Conservation (phyloP, 2,888 invertebrate genomes). For the Epinotia brunnichana region DNA sequence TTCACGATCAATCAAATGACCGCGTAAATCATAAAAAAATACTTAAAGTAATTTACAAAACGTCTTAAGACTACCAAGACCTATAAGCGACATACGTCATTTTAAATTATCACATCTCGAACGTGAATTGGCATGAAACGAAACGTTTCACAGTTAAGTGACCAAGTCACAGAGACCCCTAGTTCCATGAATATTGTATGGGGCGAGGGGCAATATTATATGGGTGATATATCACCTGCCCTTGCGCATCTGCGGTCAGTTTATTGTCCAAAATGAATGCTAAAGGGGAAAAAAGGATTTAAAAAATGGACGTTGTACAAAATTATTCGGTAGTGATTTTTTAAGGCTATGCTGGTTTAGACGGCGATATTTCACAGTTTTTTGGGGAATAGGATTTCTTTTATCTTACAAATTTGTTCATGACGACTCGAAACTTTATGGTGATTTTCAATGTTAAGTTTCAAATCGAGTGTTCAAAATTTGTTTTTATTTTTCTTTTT, state of each 20-base stretch:
- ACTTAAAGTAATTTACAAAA: slow-evolving; percentile 45
- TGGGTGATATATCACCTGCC: slow-evolving; percentile 63
- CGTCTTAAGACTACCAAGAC: slow-evolving; percentile 23
- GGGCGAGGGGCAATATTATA: not conserved
- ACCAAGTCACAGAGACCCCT: slow-evolving; percentile 29
- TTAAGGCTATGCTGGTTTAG: slow-evolving; percentile 12
- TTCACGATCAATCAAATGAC: slow-evolving; percentile 37
- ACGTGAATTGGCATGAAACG: slow-evolving; percentile 56
- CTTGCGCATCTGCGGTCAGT: slow-evolving; percentile 72
- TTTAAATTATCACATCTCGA: slow-evolving; percentile 45
- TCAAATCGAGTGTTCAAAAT: no score
- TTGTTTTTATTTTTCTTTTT: no score
- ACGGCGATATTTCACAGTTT: slow-evolving; percentile 11
- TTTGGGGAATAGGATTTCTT: not conserved
- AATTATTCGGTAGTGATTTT: slow-evolving; percentile 41
- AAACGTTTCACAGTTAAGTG: slow-evolving; percentile 47
- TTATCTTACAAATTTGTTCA: not conserved
- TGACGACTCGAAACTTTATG: not conserved
- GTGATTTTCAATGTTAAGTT: no score
- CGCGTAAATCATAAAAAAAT: slow-evolving; percentile 50
- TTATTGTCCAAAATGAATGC: slow-evolving; percentile 68
- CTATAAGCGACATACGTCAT: slow-evolving; percentile 43
- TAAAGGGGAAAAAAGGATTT: slow-evolving; percentile 54
- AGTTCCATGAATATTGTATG: slow-evolving; percentile 1
- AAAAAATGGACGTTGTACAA: slow-evolving; percentile 49